Evolutionary conservation across 2,113 vertebrate genomes (phyloP).

Genomic region (Tupaia tana): DNA sequence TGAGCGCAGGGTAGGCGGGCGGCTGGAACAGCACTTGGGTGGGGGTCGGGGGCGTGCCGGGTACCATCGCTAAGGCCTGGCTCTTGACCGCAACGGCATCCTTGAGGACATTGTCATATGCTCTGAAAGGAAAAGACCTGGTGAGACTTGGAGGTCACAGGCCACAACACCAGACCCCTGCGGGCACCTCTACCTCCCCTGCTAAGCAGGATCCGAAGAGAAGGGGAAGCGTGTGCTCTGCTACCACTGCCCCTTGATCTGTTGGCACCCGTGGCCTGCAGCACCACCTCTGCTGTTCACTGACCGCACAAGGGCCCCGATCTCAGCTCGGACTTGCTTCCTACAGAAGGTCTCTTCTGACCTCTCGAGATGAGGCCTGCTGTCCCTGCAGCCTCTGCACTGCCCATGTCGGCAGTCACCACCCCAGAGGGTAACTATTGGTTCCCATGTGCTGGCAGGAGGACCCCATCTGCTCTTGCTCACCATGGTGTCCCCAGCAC

Average conservation of each 20-base stretch:
- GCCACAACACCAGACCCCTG: background rate
- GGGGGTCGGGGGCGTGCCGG: constrained; percentile 81
- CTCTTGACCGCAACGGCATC: constrained; percentile 91
- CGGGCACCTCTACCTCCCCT: background rate
- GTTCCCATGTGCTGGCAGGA: background rate
- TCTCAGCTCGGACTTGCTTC: background rate
- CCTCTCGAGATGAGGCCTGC: background rate
- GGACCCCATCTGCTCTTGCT: background rate
- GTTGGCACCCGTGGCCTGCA: background rate
- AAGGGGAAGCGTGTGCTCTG: accelerated
- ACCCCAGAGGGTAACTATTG: background rate
- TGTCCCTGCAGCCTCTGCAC: accelerated
- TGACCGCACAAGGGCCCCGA: background rate
- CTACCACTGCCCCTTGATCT: accelerated
- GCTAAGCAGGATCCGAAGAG: background rate
- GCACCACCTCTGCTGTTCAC: accelerated
- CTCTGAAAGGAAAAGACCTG: constrained; percentile 82
- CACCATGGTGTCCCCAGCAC: background rate
- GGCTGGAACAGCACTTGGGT: constrained; percentile 91
- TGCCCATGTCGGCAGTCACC: background rate
- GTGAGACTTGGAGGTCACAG: constrained; percentile 24
- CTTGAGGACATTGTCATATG: constrained; percentile 91
- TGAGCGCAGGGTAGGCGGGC: constrained; percentile 82
- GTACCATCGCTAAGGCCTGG: constrained; percentile 80
- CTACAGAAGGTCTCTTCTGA: background rate